Evolutionary conservation across 2,113 vertebrate species (phyloP).

Genomic region (Thymallus thymallus): DNA sequence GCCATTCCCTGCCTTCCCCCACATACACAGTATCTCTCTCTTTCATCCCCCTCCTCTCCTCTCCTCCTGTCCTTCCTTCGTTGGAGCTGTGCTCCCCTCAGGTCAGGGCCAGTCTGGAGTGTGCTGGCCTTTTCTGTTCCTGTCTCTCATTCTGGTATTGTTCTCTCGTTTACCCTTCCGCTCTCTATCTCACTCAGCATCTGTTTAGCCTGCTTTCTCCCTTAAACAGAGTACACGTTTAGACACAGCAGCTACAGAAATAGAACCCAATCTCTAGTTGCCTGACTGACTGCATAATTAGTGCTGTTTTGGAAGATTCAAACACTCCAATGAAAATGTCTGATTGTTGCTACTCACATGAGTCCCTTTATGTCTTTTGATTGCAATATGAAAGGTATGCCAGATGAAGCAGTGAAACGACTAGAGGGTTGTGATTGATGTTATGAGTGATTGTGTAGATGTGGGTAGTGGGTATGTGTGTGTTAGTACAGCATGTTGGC

Average conservation of each 20-base stretch:
- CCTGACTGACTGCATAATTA: not conserved
- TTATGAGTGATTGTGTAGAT: not conserved
- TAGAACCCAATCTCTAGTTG: slow-evolving; percentile 1
- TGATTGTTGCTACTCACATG: not conserved
- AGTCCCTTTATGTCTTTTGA: too few species aligned
- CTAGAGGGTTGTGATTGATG: not conserved
- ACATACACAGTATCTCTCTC: not conserved
- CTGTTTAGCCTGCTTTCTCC: not conserved
- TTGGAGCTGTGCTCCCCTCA: not conserved
- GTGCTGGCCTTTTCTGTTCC: slow-evolving; percentile 4
- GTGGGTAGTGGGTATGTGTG: not conserved
- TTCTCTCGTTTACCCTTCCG: not conserved
- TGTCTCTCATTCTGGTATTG: not conserved
- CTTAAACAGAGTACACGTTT: not conserved
- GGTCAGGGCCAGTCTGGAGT: slow-evolving; percentile 6
- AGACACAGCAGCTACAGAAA: slow-evolving; percentile 8
- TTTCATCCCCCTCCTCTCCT: not conserved
- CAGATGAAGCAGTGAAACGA: not conserved
- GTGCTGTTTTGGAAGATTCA: not conserved
- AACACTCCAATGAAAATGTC: not conserved
- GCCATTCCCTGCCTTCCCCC: slow-evolving; percentile 4
- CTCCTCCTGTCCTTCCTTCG: not conserved
- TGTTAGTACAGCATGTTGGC: not conserved
- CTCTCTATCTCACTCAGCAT: slow-evolving; percentile 4
- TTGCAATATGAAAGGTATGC: too few species aligned